Base-by-base conservation (phyloP, 2,888 invertebrate genomes). In the Griposia aprilina region DNA sequence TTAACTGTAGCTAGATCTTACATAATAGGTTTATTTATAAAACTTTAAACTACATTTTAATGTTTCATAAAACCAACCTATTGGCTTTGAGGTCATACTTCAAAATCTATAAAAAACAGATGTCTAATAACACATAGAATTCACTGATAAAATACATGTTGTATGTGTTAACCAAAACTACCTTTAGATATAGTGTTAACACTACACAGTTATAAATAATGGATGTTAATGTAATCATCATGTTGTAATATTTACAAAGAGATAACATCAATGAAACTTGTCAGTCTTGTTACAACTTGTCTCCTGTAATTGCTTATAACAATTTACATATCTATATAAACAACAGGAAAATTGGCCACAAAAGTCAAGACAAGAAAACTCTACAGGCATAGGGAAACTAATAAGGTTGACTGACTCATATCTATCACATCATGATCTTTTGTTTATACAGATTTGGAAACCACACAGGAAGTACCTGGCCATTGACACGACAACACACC, bases 371-470 rank as follows among this genome's bases (percentile, higher is more conserved):
- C 15, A 72, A 71, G 52, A 79, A 76, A 57, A 62, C 17, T 30
- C 71, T 67, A 48, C 69, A 80, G 67, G 60, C 62, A 57, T 30
- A 73, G 68, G 50, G 69, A 76, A 68, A 76, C 68, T 65, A 82
- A 72, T 57, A 67, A 71, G 63, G 66, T 79, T 68, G 62, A 84
- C 77, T 87, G 83, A 85, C 71, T 87, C 80, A 85, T 78, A 60
- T 63, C 60, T 41, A 76, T 66, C 70, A 84, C 50, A 79, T 79
- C 77, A 86, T 80, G 77, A 76, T 82, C 88, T 89, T 92, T 92
- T 93, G 93, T 92, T 93, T 91, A 87, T 86, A 89, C 91, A 82
- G 80, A 88, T 87, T 89, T 89, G 87, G 89, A 81, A 80, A 86
- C 77, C 76, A 77, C 75, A 85, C 84, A 88, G 88, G 86, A 85